These are phyloP conservation scores for Agonopterix subpropinquella DNA, from an alignment of 2,888 invertebrate genomes.

Conservation along the genomic window DNA sequence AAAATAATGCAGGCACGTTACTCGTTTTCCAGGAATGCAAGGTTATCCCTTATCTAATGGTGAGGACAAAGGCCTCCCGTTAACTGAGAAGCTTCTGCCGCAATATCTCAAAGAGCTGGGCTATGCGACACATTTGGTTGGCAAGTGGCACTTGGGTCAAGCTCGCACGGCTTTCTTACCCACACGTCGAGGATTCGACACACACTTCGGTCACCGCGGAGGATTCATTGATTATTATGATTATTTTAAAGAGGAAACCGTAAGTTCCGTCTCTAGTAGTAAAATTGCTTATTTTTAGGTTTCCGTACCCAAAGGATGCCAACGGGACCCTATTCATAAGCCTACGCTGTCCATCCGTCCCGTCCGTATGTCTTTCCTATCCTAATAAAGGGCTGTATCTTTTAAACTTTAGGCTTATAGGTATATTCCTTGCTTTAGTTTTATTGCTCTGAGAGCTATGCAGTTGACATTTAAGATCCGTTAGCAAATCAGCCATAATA, in stretches of 20 bases:
- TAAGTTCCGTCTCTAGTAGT: background rate
- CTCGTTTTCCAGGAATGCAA: constrained; percentile 48
- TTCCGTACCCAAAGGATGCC: too few relatives aligned
- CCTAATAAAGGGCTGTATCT: too few relatives aligned
- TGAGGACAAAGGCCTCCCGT: constrained; percentile 58
- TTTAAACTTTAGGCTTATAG: too few relatives aligned
- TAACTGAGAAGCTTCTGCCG: constrained; percentile 70
- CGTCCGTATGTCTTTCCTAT: too few relatives aligned
- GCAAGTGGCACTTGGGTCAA: constrained; percentile 86
- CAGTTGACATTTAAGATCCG: too few relatives aligned
- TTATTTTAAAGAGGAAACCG: constrained; percentile 42
- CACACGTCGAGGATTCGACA: constrained; percentile 84
- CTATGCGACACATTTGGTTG: constrained; percentile 85
- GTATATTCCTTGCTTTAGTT: too few relatives aligned
- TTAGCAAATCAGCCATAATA: too few relatives aligned
- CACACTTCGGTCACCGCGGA: constrained; percentile 90
- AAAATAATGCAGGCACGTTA: too few relatives aligned
- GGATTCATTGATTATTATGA: constrained; percentile 89
- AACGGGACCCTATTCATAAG: too few relatives aligned
- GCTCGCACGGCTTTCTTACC: constrained; percentile 78
- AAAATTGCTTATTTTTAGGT: too few relatives aligned
- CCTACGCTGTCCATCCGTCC: too few relatives aligned
- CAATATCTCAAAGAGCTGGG: constrained; percentile 80
- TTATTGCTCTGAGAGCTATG: too few relatives aligned
- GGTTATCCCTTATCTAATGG: constrained; percentile 57